Evolutionary conservation across 1,140 invertebrate genomes (phyloP).

Genomic region (Andricus grossulariae): DNA sequence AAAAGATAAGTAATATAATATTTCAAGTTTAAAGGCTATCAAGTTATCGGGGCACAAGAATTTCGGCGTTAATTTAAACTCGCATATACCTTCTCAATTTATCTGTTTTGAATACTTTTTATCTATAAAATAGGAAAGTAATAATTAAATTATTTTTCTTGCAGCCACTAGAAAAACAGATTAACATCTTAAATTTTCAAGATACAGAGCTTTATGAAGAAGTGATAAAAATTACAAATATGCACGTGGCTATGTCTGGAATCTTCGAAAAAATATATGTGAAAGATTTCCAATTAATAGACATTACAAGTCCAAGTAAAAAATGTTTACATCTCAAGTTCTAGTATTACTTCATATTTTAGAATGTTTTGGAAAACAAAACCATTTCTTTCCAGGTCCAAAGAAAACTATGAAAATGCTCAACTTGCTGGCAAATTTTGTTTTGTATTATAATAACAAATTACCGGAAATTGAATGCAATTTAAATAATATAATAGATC

Average conservation of each 20-base stretch:
- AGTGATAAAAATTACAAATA: neutral
- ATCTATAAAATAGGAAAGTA: too few species aligned
- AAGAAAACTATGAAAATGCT: neutral
- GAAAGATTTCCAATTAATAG: conserved; percentile 25
- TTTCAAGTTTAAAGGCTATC: too few species aligned
- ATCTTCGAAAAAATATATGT: conserved; percentile 18
- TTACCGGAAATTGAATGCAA: neutral
- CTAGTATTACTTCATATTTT: neutral
- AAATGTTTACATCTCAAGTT: neutral
- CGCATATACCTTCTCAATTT: too few species aligned
- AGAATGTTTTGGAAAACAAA: neutral
- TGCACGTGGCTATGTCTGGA: neutral
- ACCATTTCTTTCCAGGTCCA: neutral
- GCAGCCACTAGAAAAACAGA: too few species aligned
- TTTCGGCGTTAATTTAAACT: too few species aligned
- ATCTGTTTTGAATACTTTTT: too few species aligned
- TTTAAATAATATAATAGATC: neutral
- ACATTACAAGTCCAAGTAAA: conserved; percentile 20
- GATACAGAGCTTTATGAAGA: too few species aligned
- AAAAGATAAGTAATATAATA: too few species aligned
- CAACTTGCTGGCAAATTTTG: neutral
- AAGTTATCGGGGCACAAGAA: too few species aligned
- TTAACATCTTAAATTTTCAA: too few species aligned
- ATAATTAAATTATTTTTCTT: too few species aligned
- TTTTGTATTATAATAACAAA: neutral